Percentiles rank a stretch among this genome's conserved stretches.
Evolutionary conservation across 1,140 invertebrate species (phyloP).

Genomic region (Aphelenchoides avenae): DNA sequence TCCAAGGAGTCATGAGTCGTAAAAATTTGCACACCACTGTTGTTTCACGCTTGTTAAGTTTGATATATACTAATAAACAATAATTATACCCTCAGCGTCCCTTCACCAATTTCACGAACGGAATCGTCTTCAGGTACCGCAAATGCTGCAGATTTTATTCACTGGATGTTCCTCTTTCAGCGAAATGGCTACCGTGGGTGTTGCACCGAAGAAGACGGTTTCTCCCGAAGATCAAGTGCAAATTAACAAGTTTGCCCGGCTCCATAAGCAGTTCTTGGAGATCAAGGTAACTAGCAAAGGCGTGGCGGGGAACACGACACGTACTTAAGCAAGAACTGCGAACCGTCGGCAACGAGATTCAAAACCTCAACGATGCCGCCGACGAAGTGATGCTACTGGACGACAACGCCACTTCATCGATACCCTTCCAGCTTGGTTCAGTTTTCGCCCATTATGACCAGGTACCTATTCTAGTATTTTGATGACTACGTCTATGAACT

Average conservation of each 20-base stretch:
- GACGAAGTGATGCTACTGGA: constrained; percentile 33
- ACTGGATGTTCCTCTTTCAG: too few species aligned
- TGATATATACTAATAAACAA: too few species aligned
- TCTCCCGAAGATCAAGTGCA: constrained; percentile 32
- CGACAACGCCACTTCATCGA: constrained; percentile 15
- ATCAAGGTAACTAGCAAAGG: constrained; percentile 24
- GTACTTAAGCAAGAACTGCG: constrained; percentile 22
- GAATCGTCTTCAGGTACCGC: too few species aligned
- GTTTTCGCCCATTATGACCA: constrained; percentile 64
- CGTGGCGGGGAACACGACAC: too few species aligned
- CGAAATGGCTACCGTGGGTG: too few species aligned
- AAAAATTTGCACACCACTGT: too few species aligned
- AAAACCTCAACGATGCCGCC: constrained; percentile 30
- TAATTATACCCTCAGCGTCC: too few species aligned
- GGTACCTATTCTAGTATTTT: constrained; percentile 7
- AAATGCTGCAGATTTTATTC: too few species aligned
- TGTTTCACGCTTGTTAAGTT: too few species aligned
- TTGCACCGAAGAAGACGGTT: constrained; percentile 20
- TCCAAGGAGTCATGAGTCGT: too few species aligned
- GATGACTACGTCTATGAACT: neutral
- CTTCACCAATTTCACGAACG: too few species aligned
- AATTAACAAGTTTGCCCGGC: constrained; percentile 34
- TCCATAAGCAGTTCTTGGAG: constrained; percentile 27
- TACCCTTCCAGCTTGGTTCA: constrained; percentile 29
- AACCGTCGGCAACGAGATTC: constrained; percentile 19